Conservation (phyloP, 1,140 invertebrate genomes). For the Ptiloglossa arizonensis region DNA sequence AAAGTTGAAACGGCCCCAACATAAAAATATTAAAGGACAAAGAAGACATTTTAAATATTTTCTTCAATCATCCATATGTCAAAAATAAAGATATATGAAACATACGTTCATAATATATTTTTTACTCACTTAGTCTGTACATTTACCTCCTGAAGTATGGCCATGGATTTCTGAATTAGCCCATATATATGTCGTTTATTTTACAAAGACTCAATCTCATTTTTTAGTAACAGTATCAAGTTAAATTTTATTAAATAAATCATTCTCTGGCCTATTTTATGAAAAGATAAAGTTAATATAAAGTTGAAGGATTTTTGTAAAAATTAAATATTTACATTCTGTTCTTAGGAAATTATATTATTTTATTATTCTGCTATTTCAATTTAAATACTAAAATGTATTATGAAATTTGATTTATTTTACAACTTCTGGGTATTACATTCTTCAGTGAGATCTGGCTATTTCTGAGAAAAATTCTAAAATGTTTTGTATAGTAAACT, state of each 20-base stretch:
- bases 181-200: neutral
- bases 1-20: no score
- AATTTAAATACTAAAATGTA: constrained; percentile 11
- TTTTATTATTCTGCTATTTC: constrained; percentile 26
- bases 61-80: neutral
- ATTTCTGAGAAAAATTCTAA: constrained; percentile 99
- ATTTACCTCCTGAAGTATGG: no score
- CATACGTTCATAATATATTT: no score
- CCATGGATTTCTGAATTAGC: no score
- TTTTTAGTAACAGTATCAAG: neutral
- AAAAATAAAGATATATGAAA: no score
- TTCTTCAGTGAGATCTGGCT: constrained; percentile 91
- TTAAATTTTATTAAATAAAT: constrained; percentile 23
- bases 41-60: no score
- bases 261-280: neutral
- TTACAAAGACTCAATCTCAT: neutral
- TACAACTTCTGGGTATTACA: constrained; percentile 20
- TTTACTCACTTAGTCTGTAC: no score
- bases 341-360: constrained; percentile 18
- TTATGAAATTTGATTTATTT: constrained; percentile 9
- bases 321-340: constrained; percentile 23
- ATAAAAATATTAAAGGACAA: no score
- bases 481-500: constrained; percentile 98
- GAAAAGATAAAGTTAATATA: neutral
- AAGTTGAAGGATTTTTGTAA: neutral